phyloP scores from a whole-genome alignment of 2,888 invertebrate genomes.

The Ennomos fuscantarius region DNA sequence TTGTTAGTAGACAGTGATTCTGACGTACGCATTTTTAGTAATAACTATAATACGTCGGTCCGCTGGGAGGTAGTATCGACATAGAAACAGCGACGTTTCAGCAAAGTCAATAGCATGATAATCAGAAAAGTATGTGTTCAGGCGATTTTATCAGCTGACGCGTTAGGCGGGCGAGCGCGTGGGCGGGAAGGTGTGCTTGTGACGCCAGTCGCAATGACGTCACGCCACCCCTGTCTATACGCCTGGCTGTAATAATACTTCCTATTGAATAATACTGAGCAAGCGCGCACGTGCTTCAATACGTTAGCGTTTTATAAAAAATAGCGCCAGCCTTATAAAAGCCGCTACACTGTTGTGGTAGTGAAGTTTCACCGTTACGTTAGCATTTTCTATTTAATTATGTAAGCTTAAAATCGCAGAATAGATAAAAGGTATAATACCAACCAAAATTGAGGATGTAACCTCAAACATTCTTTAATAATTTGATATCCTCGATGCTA shows the following conservation, averaged over 20 bases:
- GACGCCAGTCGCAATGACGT: slow-evolving; percentile 63
- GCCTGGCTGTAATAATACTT: slow-evolving; percentile 31
- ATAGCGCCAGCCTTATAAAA: slow-evolving; percentile 7
- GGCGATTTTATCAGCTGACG: slow-evolving; percentile 61
- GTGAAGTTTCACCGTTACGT: background rate
- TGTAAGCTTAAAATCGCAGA: no score
- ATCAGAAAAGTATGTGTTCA: slow-evolving; percentile 40
- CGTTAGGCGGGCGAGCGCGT: slow-evolving; percentile 40
- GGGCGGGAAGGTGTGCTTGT: slow-evolving; percentile 54
- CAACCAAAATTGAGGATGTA: no score
- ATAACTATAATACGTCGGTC: no score
- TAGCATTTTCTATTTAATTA: background rate
- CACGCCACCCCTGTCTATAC: slow-evolving; percentile 57
- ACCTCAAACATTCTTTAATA: no score
- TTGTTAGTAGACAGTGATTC: no score
- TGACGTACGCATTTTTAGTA: no score
- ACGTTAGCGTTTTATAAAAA: slow-evolving; percentile 9
- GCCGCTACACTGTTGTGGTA: background rate
- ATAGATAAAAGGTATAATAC: no score
- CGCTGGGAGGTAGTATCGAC: slow-evolving; percentile 1
- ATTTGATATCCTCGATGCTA: no score
- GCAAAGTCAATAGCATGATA: slow-evolving; percentile 28
- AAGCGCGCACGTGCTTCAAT: slow-evolving; percentile 22
- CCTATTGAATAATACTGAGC: slow-evolving; percentile 13
- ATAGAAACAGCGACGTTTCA: slow-evolving; percentile 15